Conservation (phyloP, 2,113 vertebrate genomes). For the Heterochromis multidens region DNA sequence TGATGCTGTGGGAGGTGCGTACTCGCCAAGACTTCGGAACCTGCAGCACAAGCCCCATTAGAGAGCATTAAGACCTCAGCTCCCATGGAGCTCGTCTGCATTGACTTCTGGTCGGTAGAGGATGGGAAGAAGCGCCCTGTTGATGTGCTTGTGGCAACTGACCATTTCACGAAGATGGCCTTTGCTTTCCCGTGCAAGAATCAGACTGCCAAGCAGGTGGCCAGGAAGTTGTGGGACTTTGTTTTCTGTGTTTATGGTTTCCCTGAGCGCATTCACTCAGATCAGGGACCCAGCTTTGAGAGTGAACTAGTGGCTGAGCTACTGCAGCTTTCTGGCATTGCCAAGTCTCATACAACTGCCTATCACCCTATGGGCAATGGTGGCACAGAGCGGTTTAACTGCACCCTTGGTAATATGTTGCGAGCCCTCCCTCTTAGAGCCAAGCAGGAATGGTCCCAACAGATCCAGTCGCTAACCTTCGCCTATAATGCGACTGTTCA, state of each 20-base stretch:
- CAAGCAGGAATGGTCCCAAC: not conserved
- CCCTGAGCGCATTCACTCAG: not conserved
- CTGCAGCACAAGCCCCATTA: not conserved
- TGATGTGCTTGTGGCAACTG: not conserved
- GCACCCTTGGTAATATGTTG: not conserved
- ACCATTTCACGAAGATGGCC: not conserved
- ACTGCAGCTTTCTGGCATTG: not conserved
- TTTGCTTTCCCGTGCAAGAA: not conserved
- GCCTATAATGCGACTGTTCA: no score
- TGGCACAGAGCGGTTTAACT: not conserved
- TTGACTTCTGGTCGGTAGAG: not conserved
- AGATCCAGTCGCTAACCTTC: not conserved
- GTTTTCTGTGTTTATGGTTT: not conserved
- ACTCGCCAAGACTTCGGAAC: not conserved
- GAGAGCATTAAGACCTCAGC: not conserved
- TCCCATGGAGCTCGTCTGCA: not conserved
- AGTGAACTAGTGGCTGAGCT: not conserved
- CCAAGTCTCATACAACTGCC: not conserved
- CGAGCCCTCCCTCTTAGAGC: not conserved
- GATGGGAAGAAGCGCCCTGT: not conserved
- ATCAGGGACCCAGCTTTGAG: not conserved
- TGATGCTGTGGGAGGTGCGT: not conserved
- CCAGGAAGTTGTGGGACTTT: not conserved
- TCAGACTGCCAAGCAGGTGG: not conserved
- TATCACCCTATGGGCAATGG: not conserved